These are phyloP conservation scores for Muscicapa comitata DNA, from an alignment of 2,797 vertebrate genomes.

Conservation along the genomic window DNA sequence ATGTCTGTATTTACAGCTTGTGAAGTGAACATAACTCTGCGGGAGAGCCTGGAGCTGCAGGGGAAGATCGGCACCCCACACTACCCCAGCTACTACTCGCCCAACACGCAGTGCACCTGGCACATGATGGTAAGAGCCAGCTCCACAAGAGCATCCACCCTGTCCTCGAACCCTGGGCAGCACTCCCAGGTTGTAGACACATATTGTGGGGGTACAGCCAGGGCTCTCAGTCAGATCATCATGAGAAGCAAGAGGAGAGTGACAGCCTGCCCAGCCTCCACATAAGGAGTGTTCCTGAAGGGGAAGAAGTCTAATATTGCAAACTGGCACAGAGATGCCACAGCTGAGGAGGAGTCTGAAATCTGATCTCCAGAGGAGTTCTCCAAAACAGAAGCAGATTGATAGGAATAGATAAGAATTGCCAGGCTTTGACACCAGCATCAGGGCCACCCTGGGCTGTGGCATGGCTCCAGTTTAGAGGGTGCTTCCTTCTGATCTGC, in stretches of 20 bases:
- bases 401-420: not conserved
- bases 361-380: not conserved
- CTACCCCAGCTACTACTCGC: conserved; percentile 92
- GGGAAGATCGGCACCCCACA: conserved; percentile 86
- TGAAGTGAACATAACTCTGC: conserved; percentile 76
- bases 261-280: not conserved
- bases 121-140: conserved; percentile 81
- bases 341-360: not conserved
- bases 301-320: not conserved
- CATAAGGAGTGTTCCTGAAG: not conserved
- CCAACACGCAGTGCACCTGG: conserved; percentile 90
- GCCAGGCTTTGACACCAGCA: not conserved
- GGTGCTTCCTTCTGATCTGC: not conserved
- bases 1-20: conserved; percentile 76
- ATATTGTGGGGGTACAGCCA: fast-evolving
- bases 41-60: conserved; percentile 73
- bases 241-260: not conserved
- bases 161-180: not conserved
- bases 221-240: not conserved
- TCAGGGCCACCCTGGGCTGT: not conserved
- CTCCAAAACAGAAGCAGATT: not conserved
- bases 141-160: not conserved
- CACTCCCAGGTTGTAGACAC: not conserved
- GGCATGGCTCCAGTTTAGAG: not conserved
- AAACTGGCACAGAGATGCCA: not conserved